phyloP scores from a whole-genome alignment of 1,140 invertebrate species.

The Apocrypta bakeri region DNA sequence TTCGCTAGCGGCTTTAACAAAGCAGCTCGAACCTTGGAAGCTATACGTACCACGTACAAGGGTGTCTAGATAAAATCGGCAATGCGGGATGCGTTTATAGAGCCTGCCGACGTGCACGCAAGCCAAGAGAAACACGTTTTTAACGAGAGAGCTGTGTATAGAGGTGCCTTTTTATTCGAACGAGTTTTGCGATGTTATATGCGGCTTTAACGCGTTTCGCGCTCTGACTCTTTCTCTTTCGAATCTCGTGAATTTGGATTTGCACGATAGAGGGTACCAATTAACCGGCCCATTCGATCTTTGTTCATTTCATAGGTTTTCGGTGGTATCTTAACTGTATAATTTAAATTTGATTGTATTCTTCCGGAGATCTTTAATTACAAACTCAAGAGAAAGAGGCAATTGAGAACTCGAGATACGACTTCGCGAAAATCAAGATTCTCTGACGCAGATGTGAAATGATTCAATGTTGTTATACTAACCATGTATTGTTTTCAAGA shows the following conservation, averaged over 20 bases:
- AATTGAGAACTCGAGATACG: neutral
- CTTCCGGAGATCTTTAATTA: neutral
- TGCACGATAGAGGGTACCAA: conserved; percentile 1
- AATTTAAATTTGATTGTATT: neutral
- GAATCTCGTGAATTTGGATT: neutral
- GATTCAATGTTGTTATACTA: too few species aligned
- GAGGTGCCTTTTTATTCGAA: conserved; percentile 17
- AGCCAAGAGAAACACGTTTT: conserved; percentile 29
- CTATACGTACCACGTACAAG: conserved; percentile 39
- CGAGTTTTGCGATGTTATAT: conserved; percentile 12
- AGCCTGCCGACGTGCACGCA: conserved; percentile 52
- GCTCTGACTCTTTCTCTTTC: too few species aligned
- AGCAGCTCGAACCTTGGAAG: neutral
- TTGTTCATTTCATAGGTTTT: neutral
- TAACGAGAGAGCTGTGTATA: conserved; percentile 46
- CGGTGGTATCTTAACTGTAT: neutral
- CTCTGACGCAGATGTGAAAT: too few species aligned
- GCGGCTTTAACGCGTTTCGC: conserved; percentile 6
- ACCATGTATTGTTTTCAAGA: neutral
- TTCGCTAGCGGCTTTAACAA: conserved; percentile 17
- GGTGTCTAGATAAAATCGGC: conserved; percentile 63
- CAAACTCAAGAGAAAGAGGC: neutral
- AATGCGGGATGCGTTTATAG: conserved; percentile 56
- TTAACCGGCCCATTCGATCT: neutral
- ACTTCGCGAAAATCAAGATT: too few species aligned